phyloP scores from a whole-genome alignment of 2,113 vertebrate species.

The Atlantisia rogersi region DNA sequence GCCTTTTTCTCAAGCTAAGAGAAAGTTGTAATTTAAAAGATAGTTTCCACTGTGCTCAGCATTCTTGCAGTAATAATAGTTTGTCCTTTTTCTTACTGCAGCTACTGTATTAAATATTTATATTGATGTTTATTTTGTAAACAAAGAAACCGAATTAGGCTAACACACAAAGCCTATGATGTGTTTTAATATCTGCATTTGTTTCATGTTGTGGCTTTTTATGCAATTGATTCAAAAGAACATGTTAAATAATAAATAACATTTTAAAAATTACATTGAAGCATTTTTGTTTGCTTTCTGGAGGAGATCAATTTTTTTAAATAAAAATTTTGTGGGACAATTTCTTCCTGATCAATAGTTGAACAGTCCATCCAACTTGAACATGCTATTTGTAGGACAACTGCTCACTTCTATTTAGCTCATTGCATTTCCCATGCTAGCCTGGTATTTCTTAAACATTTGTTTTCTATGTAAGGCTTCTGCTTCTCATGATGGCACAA shows the following conservation, averaged over 20 bases:
- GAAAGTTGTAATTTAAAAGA: constrained; percentile 53
- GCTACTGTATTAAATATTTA: constrained; percentile 76
- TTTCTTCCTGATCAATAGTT: background rate
- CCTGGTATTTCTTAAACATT: background rate
- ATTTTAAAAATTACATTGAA: constrained; percentile 66
- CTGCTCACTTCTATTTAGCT: background rate
- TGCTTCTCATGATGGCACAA: background rate
- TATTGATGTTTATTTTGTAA: constrained; percentile 75
- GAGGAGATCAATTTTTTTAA: constrained; percentile 30
- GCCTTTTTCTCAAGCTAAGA: background rate
- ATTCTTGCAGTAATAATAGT: constrained; percentile 55
- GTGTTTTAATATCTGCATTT: constrained; percentile 68
- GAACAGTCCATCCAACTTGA: background rate
- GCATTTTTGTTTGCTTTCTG: constrained; percentile 18
- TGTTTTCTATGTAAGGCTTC: background rate
- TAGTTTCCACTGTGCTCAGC: constrained; percentile 38
- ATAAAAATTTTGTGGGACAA: background rate
- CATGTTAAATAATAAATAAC: constrained; percentile 72
- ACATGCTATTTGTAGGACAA: background rate
- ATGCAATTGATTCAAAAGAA: constrained; percentile 67
- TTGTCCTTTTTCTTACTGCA: constrained; percentile 68
- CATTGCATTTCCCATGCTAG: background rate
- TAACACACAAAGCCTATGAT: constrained; percentile 64
- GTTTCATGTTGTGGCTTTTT: constrained; percentile 59
- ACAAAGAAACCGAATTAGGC: constrained; percentile 73